Evolutionary conservation across 2,888 invertebrate species (phyloP), one percentile per base, ranked within the genome.

Genomic region (Stomorhina lunata): DNA sequence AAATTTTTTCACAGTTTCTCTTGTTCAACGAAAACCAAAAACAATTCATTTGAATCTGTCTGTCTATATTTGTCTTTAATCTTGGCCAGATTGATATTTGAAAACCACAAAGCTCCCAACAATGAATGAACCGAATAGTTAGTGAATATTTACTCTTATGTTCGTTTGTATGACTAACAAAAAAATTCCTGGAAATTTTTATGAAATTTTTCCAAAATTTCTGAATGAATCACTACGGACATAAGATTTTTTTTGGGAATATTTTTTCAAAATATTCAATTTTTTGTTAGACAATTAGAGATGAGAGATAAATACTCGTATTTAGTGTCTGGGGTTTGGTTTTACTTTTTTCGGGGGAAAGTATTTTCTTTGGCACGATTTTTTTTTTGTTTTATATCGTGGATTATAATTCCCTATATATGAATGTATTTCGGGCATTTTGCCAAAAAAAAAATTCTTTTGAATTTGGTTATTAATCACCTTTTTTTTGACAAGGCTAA

Each of bases 211-310:
- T 72, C 76, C 53, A 66, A 71, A 77, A 77, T 50, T 66, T 29
- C n/a, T 71, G 50, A 77, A 43, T 81, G 76, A 76, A 59, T 81
- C 81, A 81, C 25, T n/a, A 17, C 25, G 65, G 34, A 55, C 1
- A 45, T 45, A 20, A 43, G n/a, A 29, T 27, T 40, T 61, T 20
- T 43, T 43, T 34, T 6, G n/a, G 27, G n/a, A n/a, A n/a, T 53
- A 53, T 65, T 25, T 17, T 34, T 20, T 25, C 43, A 20, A 12
- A 50, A 12, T 37, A 25, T 61, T 43, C n/a, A 25, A 43, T 63
- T 63, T 63, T 4, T 22, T 25, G n/a, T 61, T 43, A 2, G 6
- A 15, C 7, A 12, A 37, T 55, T n/a, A 59, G 25, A 34, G 1
- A 69, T 40, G 12, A 15, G 2, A 43, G 29, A 69, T n/a, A n/a